Evolutionary conservation across 1,140 invertebrate species (phyloP).

Genomic region (Kradibia gibbosae): DNA sequence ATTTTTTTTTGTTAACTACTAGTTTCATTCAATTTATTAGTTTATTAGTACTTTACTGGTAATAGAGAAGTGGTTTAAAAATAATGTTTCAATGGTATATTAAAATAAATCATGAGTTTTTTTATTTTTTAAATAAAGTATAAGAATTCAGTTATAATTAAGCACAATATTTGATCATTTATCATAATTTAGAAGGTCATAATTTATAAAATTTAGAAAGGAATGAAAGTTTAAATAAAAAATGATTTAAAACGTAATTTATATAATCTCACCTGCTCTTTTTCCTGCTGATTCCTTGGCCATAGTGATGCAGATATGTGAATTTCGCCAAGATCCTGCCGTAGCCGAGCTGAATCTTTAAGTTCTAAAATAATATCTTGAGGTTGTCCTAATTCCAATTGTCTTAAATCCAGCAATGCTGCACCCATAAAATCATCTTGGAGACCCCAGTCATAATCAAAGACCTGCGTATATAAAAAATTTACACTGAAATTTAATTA

Average conservation of each 20-base stretch:
- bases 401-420: conserved; percentile 87
- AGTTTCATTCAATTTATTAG: no score
- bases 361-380: conserved; percentile 86
- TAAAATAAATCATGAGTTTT: no score
- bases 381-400: conserved; percentile 86
- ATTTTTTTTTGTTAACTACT: no score
- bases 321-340: conserved; percentile 87
- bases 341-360: conserved; percentile 79
- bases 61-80: no score
- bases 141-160: no score
- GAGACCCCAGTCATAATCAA: conserved; percentile 98
- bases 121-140: no score
- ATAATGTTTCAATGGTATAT: no score
- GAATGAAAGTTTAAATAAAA: no score
- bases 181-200: no score
- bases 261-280: conserved; percentile 85
- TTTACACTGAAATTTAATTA: neutral
- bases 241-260: neutral
- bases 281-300: conserved; percentile 93
- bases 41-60: no score
- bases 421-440: conserved; percentile 99
- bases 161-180: no score
- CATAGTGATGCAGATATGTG: conserved; percentile 85
- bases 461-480: conserved; percentile 78
- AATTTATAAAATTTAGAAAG: no score